phyloP scores from a whole-genome alignment of 2,113 vertebrate genomes.

The Acrocephalus kingi region DNA sequence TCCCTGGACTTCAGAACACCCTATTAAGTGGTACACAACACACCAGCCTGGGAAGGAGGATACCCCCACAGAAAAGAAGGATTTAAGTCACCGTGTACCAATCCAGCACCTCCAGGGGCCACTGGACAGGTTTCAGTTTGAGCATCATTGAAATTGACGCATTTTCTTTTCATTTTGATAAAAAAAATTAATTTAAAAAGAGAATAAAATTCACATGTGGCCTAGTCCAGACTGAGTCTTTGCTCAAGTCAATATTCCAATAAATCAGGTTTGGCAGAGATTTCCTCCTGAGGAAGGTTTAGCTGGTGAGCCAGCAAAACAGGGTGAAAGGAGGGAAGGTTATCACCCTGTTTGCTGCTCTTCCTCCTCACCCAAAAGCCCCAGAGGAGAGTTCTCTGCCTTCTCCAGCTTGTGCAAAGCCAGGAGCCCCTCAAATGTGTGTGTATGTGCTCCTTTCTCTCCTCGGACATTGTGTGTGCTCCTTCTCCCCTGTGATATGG shows the following conservation, averaged over 20 bases:
- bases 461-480: not conserved
- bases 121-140: not conserved
- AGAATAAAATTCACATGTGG: not conserved
- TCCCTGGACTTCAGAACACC: not conserved
- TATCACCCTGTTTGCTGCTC: fast-evolving
- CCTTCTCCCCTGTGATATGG: too few relatives aligned
- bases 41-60: not conserved
- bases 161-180: not conserved
- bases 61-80: not conserved
- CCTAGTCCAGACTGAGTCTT: not conserved
- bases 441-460: not conserved
- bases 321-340: not conserved
- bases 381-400: not conserved
- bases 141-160: fast-evolving
- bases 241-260: fast-evolving
- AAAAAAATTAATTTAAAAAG: not conserved
- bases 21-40: fast-evolving
- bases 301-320: fast-evolving
- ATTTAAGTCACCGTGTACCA: fast-evolving
- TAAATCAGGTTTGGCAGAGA: not conserved
- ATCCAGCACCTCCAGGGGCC: not conserved
- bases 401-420: not conserved
- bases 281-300: not conserved
- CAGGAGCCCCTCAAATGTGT: not conserved
- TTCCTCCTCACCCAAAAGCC: not conserved